Base-by-base conservation (phyloP, 2,888 invertebrate genomes). In the Microchrysa polita region DNA sequence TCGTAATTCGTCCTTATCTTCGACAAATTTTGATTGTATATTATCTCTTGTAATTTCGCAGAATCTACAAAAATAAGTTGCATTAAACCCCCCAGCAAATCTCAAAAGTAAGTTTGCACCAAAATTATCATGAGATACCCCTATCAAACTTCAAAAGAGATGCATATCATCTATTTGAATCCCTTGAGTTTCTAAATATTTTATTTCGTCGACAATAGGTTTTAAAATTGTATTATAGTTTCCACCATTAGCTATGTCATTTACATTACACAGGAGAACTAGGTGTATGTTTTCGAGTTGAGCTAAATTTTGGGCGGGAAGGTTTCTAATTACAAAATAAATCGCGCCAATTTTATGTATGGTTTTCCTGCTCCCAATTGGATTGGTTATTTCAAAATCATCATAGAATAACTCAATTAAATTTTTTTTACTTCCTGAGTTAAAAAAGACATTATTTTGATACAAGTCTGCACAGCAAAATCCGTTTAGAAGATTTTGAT, bases 311-410 rank as follows among this genome's bases (percentile, higher is more conserved):
- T 40, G 55, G 10, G 67, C 20, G 0, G 76, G 73, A 53, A 76
- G n/a, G 67, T 74, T 73, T 71, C 61, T 65, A 44, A 73, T 27
- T 22, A 57, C 52, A 63, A 76, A 69, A 10, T 63, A 75, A 48
- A 76, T 74, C 12, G 75, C 76, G 5, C 76, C 75, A 18, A 76
- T 59, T 69, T 76, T 76, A 27, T 76, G 75, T 57, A 76, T 72
- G 23, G 74, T 74, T 20, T 69, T 74, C 20, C 72, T 74, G 22
- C 74, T 73, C 9, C 75, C 75, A 40, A 76, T 63, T 5, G 76
- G 75, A 57, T 76, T 76, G 1, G 74, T 74, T 12, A 60, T 42
- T 55, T 76, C 27, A 34, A 34, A 76, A 27, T 76, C 76, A 76
- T 79, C 73, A 27, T 73, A 73, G 40, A 71, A 69, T 40, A 74